These are phyloP conservation scores for Nyleta sp. DNA, from an alignment of 2,888 invertebrate genomes.

Conservation along the genomic window DNA sequence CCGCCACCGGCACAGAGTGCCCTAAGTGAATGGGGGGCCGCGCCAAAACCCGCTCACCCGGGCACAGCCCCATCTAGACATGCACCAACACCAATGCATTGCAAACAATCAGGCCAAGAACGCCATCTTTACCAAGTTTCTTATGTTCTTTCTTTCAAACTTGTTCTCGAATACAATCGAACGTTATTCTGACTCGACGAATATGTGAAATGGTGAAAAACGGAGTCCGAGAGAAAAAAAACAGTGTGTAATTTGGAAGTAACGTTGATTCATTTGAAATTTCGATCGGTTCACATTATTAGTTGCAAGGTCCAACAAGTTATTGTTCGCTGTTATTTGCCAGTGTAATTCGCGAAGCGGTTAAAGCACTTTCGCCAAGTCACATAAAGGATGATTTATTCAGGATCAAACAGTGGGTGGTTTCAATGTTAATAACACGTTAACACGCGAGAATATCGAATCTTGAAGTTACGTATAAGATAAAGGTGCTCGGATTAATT, in stretches of 20 bases:
- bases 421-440: slow-evolving; percentile 69
- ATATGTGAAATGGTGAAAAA: too few relatives aligned
- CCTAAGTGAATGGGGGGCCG: slow-evolving; percentile 81
- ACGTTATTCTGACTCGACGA: too few relatives aligned
- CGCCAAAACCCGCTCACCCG: slow-evolving; percentile 81
- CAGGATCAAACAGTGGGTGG: slow-evolving; percentile 56
- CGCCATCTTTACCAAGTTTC: slow-evolving; percentile 73
- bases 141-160: neutral
- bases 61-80: slow-evolving; percentile 82
- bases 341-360: slow-evolving; percentile 42
- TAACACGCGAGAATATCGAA: slow-evolving; percentile 70
- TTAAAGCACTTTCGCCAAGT: slow-evolving; percentile 56
- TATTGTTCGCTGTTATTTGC: slow-evolving; percentile 8
- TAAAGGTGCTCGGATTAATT: too few relatives aligned
- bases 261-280: too few relatives aligned
- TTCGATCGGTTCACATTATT: neutral
- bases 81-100: slow-evolving; percentile 83
- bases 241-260: too few relatives aligned
- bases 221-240: too few relatives aligned
- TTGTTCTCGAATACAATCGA: too few relatives aligned
- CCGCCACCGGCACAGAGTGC: slow-evolving; percentile 79
- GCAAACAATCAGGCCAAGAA: slow-evolving; percentile 82
- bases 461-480: too few relatives aligned
- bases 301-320: neutral
- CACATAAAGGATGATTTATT: slow-evolving; percentile 61